These are phyloP conservation scores for Drosophila pseudoananassae DNA, from an alignment of 1,140 invertebrate genomes.

Conservation along the genomic window DNA sequence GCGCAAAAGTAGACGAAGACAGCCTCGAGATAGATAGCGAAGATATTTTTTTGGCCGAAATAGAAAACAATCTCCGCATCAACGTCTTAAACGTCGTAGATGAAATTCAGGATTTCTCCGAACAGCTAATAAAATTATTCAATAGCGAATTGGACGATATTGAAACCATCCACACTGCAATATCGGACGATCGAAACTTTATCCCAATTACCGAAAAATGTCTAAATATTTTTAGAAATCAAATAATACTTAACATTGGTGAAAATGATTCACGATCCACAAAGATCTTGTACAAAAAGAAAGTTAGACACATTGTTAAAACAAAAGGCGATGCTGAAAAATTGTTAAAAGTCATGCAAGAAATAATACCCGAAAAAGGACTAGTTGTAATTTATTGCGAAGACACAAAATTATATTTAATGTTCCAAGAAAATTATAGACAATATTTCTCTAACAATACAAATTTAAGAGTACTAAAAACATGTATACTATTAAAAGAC, in stretches of 20 bases:
- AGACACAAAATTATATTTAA: slow-evolving; percentile 1
- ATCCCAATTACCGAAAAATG: background rate
- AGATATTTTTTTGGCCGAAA: background rate
- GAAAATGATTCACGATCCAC: slow-evolving; percentile 1
- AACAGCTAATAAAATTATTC: background rate
- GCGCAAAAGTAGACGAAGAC: background rate
- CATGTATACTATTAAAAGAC: too few species aligned
- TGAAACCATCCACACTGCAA: background rate
- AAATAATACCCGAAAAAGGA: slow-evolving; percentile 1
- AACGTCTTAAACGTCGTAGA: background rate
- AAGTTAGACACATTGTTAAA: slow-evolving; percentile 1
- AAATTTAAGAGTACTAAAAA: background rate
- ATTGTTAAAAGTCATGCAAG: slow-evolving; percentile 1
- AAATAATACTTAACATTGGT: slow-evolving; percentile 2
- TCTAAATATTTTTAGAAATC: background rate
- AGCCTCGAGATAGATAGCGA: background rate
- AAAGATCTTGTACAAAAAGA: slow-evolving; percentile 1
- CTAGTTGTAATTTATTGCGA: background rate
- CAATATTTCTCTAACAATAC: background rate
- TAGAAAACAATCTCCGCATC: background rate
- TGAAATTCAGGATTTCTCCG: slow-evolving; percentile 1
- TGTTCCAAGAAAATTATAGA: background rate
- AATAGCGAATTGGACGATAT: background rate
- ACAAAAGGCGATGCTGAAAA: background rate
- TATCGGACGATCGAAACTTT: slow-evolving; percentile 1